Conservation (phyloP, 1,140 invertebrate species). For the Calosoma granatense region DNA sequence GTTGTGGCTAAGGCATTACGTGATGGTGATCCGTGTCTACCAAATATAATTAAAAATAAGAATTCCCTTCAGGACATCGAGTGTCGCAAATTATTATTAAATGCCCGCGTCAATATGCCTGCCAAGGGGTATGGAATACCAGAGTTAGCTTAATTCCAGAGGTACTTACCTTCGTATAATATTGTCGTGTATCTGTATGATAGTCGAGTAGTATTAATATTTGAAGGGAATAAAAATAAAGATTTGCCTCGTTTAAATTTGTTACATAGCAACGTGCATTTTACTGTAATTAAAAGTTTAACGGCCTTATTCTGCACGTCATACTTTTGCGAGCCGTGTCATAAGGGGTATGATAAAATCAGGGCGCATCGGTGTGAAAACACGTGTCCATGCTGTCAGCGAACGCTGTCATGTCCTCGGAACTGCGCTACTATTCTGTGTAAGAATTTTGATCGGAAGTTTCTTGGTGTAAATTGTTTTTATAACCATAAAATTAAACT, state of each 20-base stretch:
- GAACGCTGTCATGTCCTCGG: neutral
- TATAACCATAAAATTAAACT: neutral
- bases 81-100: neutral
- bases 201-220: neutral
- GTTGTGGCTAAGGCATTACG: neutral
- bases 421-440: neutral
- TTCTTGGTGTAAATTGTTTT: neutral
- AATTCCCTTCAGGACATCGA: neutral
- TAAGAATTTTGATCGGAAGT: neutral
- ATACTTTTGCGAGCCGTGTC: neutral
- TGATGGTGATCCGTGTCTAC: neutral
- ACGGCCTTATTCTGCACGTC: neutral
- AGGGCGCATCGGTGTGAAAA: neutral
- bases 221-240: neutral
- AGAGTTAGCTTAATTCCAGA: too few species aligned
- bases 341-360: neutral
- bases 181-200: slow-evolving; percentile 14
- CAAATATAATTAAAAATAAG: neutral
- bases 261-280: slow-evolving; percentile 1
- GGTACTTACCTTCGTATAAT: too few species aligned
- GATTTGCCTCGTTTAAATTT: slow-evolving; percentile 4
- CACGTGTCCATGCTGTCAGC: neutral
- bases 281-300: slow-evolving; percentile 10
- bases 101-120: too few species aligned
- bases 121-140: too few species aligned